These are phyloP conservation scores for Benthosema pterotum DNA, from an alignment of 2,797 vertebrate genomes.

Conservation along the genomic window DNA sequence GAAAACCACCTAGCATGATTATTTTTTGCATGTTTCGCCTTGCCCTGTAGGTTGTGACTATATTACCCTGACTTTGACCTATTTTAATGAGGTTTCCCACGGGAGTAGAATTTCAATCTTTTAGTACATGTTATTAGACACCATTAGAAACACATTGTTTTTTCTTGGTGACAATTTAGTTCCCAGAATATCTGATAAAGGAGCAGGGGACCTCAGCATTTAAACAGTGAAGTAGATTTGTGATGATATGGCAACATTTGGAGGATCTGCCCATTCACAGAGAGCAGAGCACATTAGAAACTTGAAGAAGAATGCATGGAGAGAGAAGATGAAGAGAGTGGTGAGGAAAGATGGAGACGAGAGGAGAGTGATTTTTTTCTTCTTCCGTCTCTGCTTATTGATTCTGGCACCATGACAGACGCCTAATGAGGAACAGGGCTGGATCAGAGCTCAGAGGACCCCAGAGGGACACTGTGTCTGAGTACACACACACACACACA, in stretches of 20 bases:
- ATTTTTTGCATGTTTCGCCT: too few relatives aligned
- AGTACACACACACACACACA: constrained; percentile 32
- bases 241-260: constrained; percentile 72
- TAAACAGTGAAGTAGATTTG: constrained; percentile 49
- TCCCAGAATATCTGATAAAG: too few relatives aligned
- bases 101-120: too few relatives aligned
- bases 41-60: too few relatives aligned
- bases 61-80: too few relatives aligned
- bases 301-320: not conserved
- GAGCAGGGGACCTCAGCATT: constrained; percentile 36
- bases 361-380: constrained; percentile 24
- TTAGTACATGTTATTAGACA: too few relatives aligned
- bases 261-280: constrained; percentile 73
- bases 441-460: constrained; percentile 65
- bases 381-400: constrained; percentile 75
- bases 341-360: not conserved
- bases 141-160: too few relatives aligned
- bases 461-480: constrained; percentile 55
- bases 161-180: too few relatives aligned
- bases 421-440: constrained; percentile 79
- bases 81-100: too few relatives aligned
- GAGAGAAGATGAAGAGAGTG: not conserved
- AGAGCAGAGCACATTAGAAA: too few relatives aligned
- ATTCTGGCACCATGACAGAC: constrained; percentile 78
- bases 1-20: too few relatives aligned